Conservation (phyloP, 2,888 invertebrate species). For the Argynnis bischoffii region DNA sequence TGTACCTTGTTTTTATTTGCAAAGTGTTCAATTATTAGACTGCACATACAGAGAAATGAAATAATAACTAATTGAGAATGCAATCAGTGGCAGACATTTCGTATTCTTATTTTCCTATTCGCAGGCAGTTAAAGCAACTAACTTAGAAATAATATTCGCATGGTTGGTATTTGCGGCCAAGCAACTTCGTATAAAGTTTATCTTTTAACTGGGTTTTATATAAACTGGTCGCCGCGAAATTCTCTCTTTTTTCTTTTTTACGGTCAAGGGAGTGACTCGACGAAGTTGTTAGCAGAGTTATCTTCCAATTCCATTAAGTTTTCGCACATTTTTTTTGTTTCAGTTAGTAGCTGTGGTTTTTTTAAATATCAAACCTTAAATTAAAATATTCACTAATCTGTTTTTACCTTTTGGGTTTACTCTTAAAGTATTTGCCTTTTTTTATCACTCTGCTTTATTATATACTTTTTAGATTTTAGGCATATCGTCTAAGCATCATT, state of each 20-base stretch:
- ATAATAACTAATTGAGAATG: conserved; percentile 8
- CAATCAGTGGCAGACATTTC: conserved; percentile 6
- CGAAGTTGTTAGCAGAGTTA: not conserved
- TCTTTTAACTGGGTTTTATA: conserved; percentile 10
- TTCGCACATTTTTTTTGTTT: too few species aligned
- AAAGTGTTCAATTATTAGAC: conserved; percentile 8
- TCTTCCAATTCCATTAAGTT: too few species aligned
- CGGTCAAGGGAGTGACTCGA: not conserved
- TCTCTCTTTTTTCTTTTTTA: not conserved
- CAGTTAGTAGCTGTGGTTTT: too few species aligned
- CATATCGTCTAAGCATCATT: too few species aligned
- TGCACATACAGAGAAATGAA: conserved; percentile 2
- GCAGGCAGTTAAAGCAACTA: not conserved
- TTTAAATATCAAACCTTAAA: too few species aligned
- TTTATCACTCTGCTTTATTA: too few species aligned
- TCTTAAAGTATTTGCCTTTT: too few species aligned
- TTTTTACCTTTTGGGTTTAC: too few species aligned
- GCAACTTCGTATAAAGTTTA: conserved; percentile 8
- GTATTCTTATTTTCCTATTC: conserved; percentile 3
- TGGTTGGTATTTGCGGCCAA: not conserved
- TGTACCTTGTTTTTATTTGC: not conserved
- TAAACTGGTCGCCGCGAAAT: not conserved
- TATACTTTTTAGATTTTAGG: too few species aligned
- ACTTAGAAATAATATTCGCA: conserved; percentile 2
- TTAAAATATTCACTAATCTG: too few species aligned